These are phyloP conservation scores for Crypturellus undulatus DNA, from an alignment of 2,113 vertebrate genomes.

Conservation along the genomic window DNA sequence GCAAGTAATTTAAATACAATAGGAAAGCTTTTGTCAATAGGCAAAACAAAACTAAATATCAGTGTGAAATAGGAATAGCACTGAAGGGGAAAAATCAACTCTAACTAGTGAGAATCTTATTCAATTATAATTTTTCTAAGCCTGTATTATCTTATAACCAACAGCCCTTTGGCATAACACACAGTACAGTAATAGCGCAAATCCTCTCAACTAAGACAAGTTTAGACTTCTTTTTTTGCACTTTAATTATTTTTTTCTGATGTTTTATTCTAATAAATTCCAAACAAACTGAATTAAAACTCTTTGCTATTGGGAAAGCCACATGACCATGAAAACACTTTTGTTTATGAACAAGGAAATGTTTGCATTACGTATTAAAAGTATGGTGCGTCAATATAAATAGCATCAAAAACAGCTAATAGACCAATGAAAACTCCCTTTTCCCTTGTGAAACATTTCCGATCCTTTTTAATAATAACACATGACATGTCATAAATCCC, in stretches of 20 bases:
- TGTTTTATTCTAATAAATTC: slow-evolving; percentile 29
- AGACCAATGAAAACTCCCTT: background rate
- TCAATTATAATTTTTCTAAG: background rate
- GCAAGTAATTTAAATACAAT: no score
- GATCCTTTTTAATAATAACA: background rate
- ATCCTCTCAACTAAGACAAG: slow-evolving; percentile 1
- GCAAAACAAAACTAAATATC: background rate
- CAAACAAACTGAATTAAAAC: background rate
- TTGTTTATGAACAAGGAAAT: background rate
- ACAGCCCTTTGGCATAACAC: background rate
- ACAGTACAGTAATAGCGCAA: background rate
- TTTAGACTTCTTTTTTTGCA: background rate
- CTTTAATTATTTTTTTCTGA: background rate
- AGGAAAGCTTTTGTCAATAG: no score
- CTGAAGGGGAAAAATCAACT: background rate
- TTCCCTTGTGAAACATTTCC: background rate
- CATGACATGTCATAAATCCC: background rate
- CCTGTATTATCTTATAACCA: background rate
- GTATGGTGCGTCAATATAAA: background rate
- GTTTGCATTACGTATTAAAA: background rate
- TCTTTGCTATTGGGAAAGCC: background rate
- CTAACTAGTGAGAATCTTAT: background rate
- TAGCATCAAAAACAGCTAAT: background rate
- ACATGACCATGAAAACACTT: background rate
- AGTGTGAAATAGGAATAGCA: background rate